Percentiles rank a stretch among this genome's conserved stretches.
Evolutionary conservation across 2,888 invertebrate species (phyloP).

Genomic region (Entomobrya proxima): DNA sequence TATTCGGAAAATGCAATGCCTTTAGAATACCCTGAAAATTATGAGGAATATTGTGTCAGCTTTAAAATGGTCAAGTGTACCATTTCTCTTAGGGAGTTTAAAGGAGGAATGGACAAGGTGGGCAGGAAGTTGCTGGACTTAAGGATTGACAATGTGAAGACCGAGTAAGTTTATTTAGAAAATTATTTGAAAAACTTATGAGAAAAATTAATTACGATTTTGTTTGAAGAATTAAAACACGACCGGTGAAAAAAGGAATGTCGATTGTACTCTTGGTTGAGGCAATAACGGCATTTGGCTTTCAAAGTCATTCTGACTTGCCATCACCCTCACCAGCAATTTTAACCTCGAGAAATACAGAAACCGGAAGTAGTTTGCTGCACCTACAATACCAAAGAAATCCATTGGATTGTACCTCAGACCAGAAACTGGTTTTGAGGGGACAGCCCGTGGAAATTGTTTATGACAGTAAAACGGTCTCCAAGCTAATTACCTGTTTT

Average conservation of each 20-base stretch:
- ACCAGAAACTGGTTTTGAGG: slow-evolving; percentile 87
- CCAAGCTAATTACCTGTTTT: slow-evolving; percentile 90
- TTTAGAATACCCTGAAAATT: slow-evolving; percentile 84
- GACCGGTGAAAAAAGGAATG: slow-evolving; percentile 73
- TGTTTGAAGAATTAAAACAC: slow-evolving; percentile 78
- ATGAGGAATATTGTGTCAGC: slow-evolving; percentile 86
- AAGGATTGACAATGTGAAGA: slow-evolving; percentile 65
- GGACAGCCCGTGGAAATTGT: slow-evolving; percentile 91
- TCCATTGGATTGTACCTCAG: slow-evolving; percentile 86
- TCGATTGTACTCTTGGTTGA: slow-evolving; percentile 83
- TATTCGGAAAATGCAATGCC: slow-evolving; percentile 92
- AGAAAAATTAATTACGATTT: background rate
- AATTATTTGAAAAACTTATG: no score
- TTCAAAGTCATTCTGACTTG: slow-evolving; percentile 76
- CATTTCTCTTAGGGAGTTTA: slow-evolving; percentile 67
- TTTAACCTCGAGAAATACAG: slow-evolving; percentile 81
- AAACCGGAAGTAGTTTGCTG: slow-evolving; percentile 79
- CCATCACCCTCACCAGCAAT: slow-evolving; percentile 83
- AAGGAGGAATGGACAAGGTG: background rate
- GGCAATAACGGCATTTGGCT: slow-evolving; percentile 83
- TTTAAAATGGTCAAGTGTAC: slow-evolving; percentile 79
- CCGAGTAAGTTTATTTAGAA: slow-evolving; percentile 70
- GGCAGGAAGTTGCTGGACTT: slow-evolving; percentile 67
- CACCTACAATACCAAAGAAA: slow-evolving; percentile 94
- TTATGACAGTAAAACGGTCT: slow-evolving; percentile 94